Conservation (phyloP, 2,113 vertebrate genomes). For the Triplophysa tibetana region DNA sequence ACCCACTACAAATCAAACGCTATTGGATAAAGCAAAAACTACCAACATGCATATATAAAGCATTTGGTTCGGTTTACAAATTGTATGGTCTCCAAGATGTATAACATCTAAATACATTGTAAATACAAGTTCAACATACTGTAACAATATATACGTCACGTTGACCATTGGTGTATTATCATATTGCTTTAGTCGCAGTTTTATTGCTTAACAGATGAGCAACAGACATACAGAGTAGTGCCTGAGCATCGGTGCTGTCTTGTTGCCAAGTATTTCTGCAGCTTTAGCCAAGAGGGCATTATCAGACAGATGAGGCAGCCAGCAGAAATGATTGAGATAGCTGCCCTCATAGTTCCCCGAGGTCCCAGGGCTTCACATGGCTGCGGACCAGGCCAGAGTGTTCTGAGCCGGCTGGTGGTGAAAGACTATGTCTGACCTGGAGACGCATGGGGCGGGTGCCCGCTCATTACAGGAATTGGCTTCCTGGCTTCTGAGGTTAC, state of each 20-base stretch:
- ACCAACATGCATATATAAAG: conserved; percentile 57
- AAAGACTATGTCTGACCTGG: conserved; percentile 74
- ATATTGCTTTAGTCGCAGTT: too few species aligned
- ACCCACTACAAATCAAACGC: conserved; percentile 3
- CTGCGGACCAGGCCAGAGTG: conserved; percentile 38
- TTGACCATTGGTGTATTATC: too few species aligned
- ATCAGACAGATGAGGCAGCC: conserved; percentile 30
- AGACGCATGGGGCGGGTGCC: conserved; percentile 61
- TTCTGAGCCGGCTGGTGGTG: conserved; percentile 64
- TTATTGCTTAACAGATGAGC: conserved; percentile 57
- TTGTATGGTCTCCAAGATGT: too few species aligned
- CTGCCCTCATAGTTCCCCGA: conserved; percentile 40
- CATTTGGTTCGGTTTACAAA: too few species aligned
- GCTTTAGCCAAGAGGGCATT: conserved; percentile 46
- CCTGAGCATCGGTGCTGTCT: conserved; percentile 21
- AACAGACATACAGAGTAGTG: conserved; percentile 53
- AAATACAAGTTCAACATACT: too few species aligned
- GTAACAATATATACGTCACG: conserved; percentile 50
- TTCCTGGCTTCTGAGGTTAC: conserved; percentile 73
- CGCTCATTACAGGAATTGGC: conserved; percentile 75
- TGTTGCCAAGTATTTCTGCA: conserved; percentile 56
- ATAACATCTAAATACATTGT: too few species aligned
- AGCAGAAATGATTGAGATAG: conserved; percentile 53
- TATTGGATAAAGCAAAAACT: conserved; percentile 17
- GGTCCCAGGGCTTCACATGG: conserved; percentile 36